Evolutionary conservation across 2,113 vertebrate species (phyloP).

Genomic region (Uria lomvia): DNA sequence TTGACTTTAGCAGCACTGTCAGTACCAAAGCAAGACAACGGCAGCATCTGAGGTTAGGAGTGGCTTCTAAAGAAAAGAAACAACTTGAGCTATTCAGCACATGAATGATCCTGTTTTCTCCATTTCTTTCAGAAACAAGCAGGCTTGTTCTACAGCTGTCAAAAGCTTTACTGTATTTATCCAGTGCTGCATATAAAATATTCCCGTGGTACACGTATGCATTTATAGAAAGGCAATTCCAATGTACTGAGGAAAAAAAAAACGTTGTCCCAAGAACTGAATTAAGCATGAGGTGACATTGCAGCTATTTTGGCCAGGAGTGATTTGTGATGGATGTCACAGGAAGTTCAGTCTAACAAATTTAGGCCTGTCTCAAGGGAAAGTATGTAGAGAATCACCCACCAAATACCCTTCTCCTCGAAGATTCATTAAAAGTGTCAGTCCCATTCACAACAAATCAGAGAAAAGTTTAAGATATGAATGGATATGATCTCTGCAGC

Average conservation of each 20-base stretch:
- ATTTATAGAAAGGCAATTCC: not conserved
- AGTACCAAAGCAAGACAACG: not conserved
- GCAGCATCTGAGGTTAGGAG: not conserved
- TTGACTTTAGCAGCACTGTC: not conserved
- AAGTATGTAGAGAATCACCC: not conserved
- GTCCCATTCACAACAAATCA: not conserved
- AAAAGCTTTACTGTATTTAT: not conserved
- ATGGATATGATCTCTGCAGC: not conserved
- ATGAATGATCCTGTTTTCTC: not conserved
- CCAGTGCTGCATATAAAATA: not conserved
- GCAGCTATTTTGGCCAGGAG: not conserved
- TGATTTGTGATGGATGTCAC: not conserved
- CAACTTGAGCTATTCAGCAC: not conserved
- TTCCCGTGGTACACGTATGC: not conserved
- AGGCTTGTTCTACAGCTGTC: not conserved
- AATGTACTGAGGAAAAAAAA: not conserved
- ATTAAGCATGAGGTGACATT: not conserved
- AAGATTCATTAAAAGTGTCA: not conserved
- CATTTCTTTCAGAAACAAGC: not conserved
- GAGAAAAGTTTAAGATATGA: not conserved
- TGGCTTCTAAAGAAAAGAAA: not conserved
- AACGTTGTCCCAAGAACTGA: not conserved
- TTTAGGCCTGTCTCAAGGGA: not conserved
- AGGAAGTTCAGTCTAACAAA: not conserved
- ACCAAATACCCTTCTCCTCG: not conserved